Base-by-base conservation (phyloP, 2,797 vertebrate species). In the Megaceryle alcyon region DNA sequence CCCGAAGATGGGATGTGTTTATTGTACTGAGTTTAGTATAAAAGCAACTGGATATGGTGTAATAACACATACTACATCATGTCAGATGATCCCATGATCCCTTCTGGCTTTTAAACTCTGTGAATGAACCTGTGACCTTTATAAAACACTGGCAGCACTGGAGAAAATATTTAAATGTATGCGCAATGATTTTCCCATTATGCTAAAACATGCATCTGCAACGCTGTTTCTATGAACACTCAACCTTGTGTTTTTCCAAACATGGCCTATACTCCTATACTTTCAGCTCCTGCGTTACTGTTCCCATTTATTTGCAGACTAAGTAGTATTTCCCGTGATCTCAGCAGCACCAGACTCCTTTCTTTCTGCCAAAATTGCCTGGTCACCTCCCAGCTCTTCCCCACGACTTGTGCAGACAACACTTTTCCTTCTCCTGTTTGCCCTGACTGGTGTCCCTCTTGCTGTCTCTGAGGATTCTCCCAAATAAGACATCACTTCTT, bases 171-270 rank as follows among this genome's bases (percentile, higher is more conserved):
- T 92, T 82, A 88, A 84, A 94, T 77, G 35, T 70, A 80, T 51
- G 35, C 1, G 3, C 65, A 88, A 90, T 92, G 88, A 94, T 71
- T 92, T 95, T 88, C 3, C 73, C 78, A 66, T 85, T 85, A 85
- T 49, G 56, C 81, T 88, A 60, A 92, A 56, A 53, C 37, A 84
- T 48, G 64, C 14, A 53, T 73, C 72, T 82, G 88, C 82, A 83
- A 28, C 15, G 91, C 82, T 75, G 72, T 65, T 94, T 94, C 82
- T 82, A 86, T 59, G 25, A 93, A 61, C 37, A 80, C 41, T 76
- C 75, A 88, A 80, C 46, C 22, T 86, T 51, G 7, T 44, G 83
- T 92, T 94, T 90, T 93, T 54, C 93, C 78, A 93, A 90, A 70
- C 75, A 79, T 37, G 21, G n/a, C 35, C 66, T 65, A 12, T 28